Evolutionary conservation across 30 jellyfish, hydroid and myxozoan genomes (phyloP), one percentile per base, ranked within the genome.

Genomic region (Catostylus mosaicus): DNA sequence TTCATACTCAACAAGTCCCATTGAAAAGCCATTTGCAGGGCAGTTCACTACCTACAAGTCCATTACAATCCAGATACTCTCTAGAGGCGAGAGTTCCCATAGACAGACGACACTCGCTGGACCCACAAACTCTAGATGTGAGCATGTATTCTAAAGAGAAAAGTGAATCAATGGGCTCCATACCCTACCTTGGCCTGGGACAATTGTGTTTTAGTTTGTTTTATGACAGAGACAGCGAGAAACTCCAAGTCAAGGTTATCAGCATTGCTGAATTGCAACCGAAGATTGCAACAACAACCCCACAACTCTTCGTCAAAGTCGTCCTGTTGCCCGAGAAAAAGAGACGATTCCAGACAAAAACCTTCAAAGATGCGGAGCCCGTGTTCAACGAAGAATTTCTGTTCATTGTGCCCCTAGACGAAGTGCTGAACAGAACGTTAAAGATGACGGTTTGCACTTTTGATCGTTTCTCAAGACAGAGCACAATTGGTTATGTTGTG

Each of bases 381-480:
- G 90, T 60, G 29, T 93, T 93, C 84, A 73, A 93, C 61, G 98
- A 93, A 78, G 94, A 87, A 50, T 93, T 93, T 72, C 31, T 75
- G 18, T 93, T 80, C 75, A 22, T 84, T 1, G 96, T 78, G 26
- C 94, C 98, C 11, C 37, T 32, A 1, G 83, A 75, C 63, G 98
- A 93, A 45, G 73, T 93, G 30, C 52, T 70, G 45, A 81, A 34
- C 36, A 89, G 96, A 6, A 65, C 90, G 20, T 47, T 93, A 68
- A 68, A 88, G 62, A 30, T 93, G 47, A 80, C 96, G 6, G 96
- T 93, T 27, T 93, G 97, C 77, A 87, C 86, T 9, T 93, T 69
- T 77, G 98, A 93, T 56, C 90, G 98, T 23, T 93, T 93, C 76
- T 88, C 98, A 60, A 70, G 98, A 29, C 96, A 81, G 51, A 81